A percentile compares a stretch with the other conserved stretches of the same genome.
These are phyloP conservation scores for Brachionus paranguensis DNA, from an alignment of 1,140 invertebrate species.

Conservation along the genomic window DNA sequence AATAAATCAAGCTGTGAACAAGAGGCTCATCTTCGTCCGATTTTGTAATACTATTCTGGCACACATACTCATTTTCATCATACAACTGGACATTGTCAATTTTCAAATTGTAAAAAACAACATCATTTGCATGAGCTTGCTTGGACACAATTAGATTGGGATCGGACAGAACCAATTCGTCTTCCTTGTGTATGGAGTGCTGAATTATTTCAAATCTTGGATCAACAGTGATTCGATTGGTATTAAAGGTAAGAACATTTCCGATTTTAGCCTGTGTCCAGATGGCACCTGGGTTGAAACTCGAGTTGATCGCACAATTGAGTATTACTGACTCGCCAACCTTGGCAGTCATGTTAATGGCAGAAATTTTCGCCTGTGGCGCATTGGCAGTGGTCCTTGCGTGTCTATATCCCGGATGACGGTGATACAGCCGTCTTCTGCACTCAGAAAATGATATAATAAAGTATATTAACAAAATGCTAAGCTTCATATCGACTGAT, in stretches of 20 bases:
- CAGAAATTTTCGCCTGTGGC: not conserved
- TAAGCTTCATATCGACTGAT: not conserved
- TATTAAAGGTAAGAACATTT: slow-evolving; percentile 35
- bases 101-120: slow-evolving; percentile 13
- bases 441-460: not conserved
- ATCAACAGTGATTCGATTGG: slow-evolving; percentile 33
- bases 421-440: not conserved
- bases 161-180: not conserved
- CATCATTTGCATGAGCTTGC: not conserved
- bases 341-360: slow-evolving; percentile 26
- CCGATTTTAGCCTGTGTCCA: slow-evolving; percentile 30
- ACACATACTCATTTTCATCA: slow-evolving; percentile 39
- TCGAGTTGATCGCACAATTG: slow-evolving; percentile 3
- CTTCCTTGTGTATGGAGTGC: not conserved
- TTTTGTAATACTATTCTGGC: slow-evolving; percentile 31
- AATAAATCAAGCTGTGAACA: slow-evolving; percentile 27
- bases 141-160: not conserved
- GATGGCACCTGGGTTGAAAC: not conserved
- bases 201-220: slow-evolving; percentile 24
- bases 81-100: slow-evolving; percentile 38
- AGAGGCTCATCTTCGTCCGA: slow-evolving; percentile 4
- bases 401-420: not conserved
- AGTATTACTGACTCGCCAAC: slow-evolving; percentile 19
- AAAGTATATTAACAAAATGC: not conserved
- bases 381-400: not conserved